Conservation (phyloP, 2,113 vertebrate genomes). For the Rattus norvegicus region DNA sequence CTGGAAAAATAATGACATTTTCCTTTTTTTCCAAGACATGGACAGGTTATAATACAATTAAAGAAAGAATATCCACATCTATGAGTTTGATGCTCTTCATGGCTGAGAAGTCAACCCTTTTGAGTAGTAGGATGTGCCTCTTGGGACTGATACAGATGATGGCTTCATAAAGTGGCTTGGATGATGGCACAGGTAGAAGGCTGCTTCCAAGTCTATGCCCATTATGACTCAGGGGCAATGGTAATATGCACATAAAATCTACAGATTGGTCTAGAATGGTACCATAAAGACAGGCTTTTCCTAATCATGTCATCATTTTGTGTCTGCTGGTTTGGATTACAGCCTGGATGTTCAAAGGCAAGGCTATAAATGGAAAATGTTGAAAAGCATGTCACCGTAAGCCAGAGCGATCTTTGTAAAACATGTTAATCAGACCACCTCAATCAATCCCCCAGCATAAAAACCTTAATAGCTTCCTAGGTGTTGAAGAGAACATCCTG, state of each 20-base stretch:
- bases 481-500: constrained; percentile 27
- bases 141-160: not conserved
- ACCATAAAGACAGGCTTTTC: constrained; percentile 73
- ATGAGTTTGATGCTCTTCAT: constrained; percentile 17
- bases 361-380: constrained; percentile 59
- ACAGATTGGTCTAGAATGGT: constrained; percentile 70
- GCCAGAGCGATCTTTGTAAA: constrained; percentile 35
- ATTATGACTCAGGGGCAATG: constrained; percentile 65
- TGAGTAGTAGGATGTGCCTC: constrained; percentile 57
- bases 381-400: constrained; percentile 55
- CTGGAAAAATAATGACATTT: constrained; percentile 55
- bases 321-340: constrained; percentile 70
- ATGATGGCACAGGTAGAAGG: constrained; percentile 62
- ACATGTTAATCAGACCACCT: not conserved
- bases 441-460: not conserved
- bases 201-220: constrained; percentile 54
- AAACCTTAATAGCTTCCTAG: not conserved
- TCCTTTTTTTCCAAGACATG: constrained; percentile 53
- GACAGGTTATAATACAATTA: constrained; percentile 23
- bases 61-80: not conserved
- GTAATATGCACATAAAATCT: constrained; percentile 76
- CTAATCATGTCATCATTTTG: constrained; percentile 75
- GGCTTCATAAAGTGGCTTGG: constrained; percentile 66
- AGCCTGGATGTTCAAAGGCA: constrained; percentile 70
- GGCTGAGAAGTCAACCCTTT: constrained; percentile 28